Evolutionary conservation across 92 coral and sea anemone species (phyloP).

Genomic region (Parazoanthus darwini): DNA sequence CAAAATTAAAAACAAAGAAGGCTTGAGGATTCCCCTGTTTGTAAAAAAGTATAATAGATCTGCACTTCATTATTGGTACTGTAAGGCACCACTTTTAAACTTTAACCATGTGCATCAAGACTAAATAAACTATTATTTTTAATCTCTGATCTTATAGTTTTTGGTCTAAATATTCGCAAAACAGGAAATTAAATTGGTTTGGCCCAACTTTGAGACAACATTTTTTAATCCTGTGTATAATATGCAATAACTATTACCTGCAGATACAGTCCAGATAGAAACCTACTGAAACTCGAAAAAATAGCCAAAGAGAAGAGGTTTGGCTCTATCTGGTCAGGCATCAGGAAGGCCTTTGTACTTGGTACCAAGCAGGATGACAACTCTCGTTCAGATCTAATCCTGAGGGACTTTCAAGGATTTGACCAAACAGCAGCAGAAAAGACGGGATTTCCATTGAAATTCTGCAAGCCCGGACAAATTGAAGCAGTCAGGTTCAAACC

Average conservation of each 20-base stretch:
- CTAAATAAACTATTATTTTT: not conserved
- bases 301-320: conserved; percentile 30
- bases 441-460: conserved; percentile 41
- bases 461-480: conserved; percentile 19
- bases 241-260: too few species aligned
- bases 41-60: not conserved
- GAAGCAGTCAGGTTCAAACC: conserved; percentile 39
- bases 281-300: conserved; percentile 33
- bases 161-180: too few species aligned
- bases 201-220: too few species aligned
- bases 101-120: too few species aligned
- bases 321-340: conserved; percentile 49
- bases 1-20: not conserved
- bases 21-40: not conserved
- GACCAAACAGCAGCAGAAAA: conserved; percentile 12
- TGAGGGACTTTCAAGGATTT: conserved; percentile 11
- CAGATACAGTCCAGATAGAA: conserved; percentile 32
- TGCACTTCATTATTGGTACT: too few species aligned
- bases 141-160: too few species aligned
- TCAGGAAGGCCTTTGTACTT: conserved; percentile 32
- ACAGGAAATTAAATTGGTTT: too few species aligned
- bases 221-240: too few species aligned
- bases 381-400: conserved; percentile 14
- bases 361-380: conserved; percentile 40
- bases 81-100: too few species aligned